phyloP scores from a whole-genome alignment of 23 tunicate genomes.

The Ciona savignyi region DNA sequence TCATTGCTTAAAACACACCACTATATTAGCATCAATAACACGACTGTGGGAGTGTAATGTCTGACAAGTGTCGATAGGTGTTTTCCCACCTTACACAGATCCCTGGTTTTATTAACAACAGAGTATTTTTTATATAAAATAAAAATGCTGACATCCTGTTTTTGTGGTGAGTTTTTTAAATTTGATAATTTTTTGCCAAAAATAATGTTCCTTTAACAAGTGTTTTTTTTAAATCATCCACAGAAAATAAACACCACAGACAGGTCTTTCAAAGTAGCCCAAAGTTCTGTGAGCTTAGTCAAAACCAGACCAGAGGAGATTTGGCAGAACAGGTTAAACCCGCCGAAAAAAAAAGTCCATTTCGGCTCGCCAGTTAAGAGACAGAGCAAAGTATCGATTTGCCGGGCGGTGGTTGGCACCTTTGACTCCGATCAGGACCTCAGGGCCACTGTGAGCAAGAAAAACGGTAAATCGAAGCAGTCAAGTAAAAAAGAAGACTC shows the following conservation, averaged over 20 bases:
- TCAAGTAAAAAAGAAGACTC: background rate
- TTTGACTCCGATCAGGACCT: conserved; percentile 25
- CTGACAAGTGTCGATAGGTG: too few species aligned
- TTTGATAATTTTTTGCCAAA: background rate
- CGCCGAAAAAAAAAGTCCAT: background rate
- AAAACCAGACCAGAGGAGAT: background rate
- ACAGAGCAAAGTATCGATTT: background rate
- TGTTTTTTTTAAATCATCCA: too few species aligned
- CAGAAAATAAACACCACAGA: background rate
- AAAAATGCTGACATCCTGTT: background rate
- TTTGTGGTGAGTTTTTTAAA: background rate
- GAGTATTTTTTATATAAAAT: too few species aligned
- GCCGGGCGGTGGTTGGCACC: conserved; percentile 16
- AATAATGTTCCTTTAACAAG: background rate
- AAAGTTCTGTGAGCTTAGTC: background rate
- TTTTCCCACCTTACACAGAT: too few species aligned
- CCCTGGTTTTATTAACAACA: too few species aligned
- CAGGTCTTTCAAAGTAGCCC: background rate
- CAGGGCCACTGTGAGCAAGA: background rate
- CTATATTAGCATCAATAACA: too few species aligned
- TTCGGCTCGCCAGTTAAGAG: background rate
- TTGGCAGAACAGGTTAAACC: background rate
- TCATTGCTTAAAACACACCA: too few species aligned
- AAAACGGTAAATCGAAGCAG: background rate
- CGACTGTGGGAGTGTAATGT: too few species aligned